Evolutionary conservation across 1,140 invertebrate species (phyloP), one percentile per base, ranked within the genome.

Genomic region (Cydia splendana): DNA sequence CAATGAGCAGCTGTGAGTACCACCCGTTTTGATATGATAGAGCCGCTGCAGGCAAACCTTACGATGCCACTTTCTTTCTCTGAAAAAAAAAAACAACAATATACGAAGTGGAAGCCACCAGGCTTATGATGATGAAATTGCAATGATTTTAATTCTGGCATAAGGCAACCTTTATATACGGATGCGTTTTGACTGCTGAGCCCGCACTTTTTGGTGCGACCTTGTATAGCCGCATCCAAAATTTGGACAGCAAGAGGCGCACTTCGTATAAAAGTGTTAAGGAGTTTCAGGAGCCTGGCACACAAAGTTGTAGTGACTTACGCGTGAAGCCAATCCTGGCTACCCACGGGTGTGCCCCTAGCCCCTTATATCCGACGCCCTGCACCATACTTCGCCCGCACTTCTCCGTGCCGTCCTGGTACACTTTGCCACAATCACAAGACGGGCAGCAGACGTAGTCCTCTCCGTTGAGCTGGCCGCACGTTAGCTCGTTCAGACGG

Each of bases 1-100:
- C 96, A 96, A 82, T 96, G 96, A 2, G 96, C 96, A 0, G 96
- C 96, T 2, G 96, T 96, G 10, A 96, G 84, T 42, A 96, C 93
- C 13, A 95, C 93, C 57, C 92, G 82, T 75, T 94, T 94, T 4
- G 94, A 94, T 24, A 97, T 95, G 12, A 96, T 95, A 6, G 95
- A 95, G 2, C 96, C 96, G 65, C 95, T 95, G 82, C 96, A 97
- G 0, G 95, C 95, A 88, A 95, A 96, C 24, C 95, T 94, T 51
- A 95, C 93, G 57, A 94, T 94, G 28, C 95, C 95, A 4, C 92
- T 95, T 10, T 94, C 91, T 71, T 94, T 93, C 82, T 95, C 95
- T 96, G 80, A 38, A 85, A 79, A 34, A 53, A 79, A 81, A 75
- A 2, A n/a, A 53, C 38, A 42, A 42, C 34, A 38, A 7, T 42